These are phyloP conservation scores for Chrysotoxum bicinctum DNA, from an alignment of 2,888 invertebrate genomes.

Conservation along the genomic window DNA sequence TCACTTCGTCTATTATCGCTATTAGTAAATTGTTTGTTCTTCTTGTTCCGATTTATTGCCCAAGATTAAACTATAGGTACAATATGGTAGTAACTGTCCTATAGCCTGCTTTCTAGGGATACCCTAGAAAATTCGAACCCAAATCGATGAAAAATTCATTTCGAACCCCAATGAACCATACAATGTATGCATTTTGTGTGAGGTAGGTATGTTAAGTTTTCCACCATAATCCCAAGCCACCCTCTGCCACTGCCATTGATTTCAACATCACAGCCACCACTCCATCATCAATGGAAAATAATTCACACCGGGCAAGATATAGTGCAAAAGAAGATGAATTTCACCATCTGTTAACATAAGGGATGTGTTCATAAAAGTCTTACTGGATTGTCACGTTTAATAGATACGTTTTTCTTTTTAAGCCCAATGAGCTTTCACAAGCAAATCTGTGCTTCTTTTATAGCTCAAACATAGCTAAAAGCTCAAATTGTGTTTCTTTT, in stretches of 20 bases:
- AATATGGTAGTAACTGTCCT: not conserved
- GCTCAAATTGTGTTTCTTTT: too few species aligned
- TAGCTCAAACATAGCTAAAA: too few species aligned
- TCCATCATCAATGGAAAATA: not conserved
- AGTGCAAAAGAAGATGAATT: not conserved
- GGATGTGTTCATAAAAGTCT: too few species aligned
- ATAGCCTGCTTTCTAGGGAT: not conserved
- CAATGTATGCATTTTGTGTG: slow-evolving; percentile 24
- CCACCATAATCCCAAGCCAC: slow-evolving; percentile 51
- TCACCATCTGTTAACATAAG: not conserved
- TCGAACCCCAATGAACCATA: slow-evolving; percentile 41
- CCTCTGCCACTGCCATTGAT: not conserved
- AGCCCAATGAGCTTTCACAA: too few species aligned
- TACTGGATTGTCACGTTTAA: too few species aligned
- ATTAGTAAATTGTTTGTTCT: slow-evolving; percentile 72
- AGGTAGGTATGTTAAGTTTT: slow-evolving; percentile 40
- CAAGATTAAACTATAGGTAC: slow-evolving; percentile 34
- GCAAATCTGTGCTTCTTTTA: too few species aligned
- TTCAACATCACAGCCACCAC: slow-evolving; percentile 26
- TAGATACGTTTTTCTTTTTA: too few species aligned
- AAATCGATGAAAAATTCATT: too few species aligned
- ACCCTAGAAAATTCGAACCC: not conserved
- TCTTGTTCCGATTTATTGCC: slow-evolving; percentile 65
- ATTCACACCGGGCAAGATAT: not conserved
- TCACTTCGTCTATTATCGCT: slow-evolving; percentile 57